These are phyloP conservation scores for Mus spicilegus DNA, from an alignment of 2,113 vertebrate species.

Conservation along the genomic window DNA sequence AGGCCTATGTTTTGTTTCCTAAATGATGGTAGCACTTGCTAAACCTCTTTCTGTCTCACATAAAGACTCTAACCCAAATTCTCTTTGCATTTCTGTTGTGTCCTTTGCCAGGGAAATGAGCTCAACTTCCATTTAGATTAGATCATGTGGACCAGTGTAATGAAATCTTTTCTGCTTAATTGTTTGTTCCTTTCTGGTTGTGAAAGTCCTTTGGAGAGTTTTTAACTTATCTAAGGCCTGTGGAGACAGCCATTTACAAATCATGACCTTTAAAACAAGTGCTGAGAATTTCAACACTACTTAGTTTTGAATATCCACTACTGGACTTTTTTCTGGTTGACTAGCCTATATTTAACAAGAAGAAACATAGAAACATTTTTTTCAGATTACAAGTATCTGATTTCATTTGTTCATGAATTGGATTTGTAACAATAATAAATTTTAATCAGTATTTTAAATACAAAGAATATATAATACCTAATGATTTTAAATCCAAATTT, in stretches of 20 bases:
- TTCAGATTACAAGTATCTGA: slow-evolving; percentile 48
- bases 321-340: slow-evolving; percentile 38
- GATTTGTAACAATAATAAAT: slow-evolving; percentile 46
- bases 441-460: slow-evolving; percentile 62
- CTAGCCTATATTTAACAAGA: background rate
- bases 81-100: background rate
- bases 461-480: slow-evolving; percentile 3
- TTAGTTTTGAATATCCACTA: background rate
- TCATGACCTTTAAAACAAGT: slow-evolving; percentile 20
- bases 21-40: background rate
- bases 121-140: background rate
- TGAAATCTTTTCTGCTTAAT: slow-evolving; percentile 32
- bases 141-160: background rate
- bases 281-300: background rate
- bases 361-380: slow-evolving; percentile 38
- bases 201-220: background rate
- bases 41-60: background rate
- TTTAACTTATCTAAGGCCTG: background rate
- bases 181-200: background rate
- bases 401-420: slow-evolving; percentile 45
- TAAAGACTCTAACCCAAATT: background rate
- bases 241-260: background rate
- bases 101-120: slow-evolving; percentile 1
- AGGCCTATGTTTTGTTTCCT: background rate
- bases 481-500: slow-evolving; percentile 64